A percentile compares a stretch with the other conserved stretches of the same genome.
Conservation (phyloP, 1,140 invertebrate species). For the Nasonia giraulti region DNA sequence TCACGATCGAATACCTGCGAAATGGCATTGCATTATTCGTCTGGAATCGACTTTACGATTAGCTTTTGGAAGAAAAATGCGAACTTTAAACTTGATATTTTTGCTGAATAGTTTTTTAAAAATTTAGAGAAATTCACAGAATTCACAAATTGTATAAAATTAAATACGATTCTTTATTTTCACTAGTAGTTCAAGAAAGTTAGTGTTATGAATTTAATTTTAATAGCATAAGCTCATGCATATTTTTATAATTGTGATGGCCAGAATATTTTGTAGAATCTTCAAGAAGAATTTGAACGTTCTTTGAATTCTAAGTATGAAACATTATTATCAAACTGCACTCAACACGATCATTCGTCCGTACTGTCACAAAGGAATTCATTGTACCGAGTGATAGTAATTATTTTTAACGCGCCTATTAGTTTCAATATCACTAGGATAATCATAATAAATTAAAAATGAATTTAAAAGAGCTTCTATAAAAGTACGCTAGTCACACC, state of each 20-base stretch:
- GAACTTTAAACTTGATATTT: no score
- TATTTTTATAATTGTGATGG: conserved; percentile 36
- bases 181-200: background rate
- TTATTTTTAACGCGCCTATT: background rate
- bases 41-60: no score
- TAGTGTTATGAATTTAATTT: background rate
- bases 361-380: background rate
- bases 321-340: background rate
- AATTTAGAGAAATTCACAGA: no score
- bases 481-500: no score
- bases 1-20: conserved; percentile 91
- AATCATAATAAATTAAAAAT: background rate
- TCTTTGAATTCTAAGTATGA: background rate
- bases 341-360: no score
- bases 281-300: background rate
- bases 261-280: no score
- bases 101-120: background rate
- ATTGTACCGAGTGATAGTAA: background rate
- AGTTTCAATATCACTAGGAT: background rate
- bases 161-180: no score
- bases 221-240: conserved; percentile 30
- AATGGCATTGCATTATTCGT: background rate
- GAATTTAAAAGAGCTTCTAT: no score
- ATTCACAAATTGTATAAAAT: no score
- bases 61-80: no score